Percentiles rank a stretch among this genome's conserved stretches.
phyloP scores from a whole-genome alignment of 1,140 invertebrate genomes.

The Apis cerana region DNA sequence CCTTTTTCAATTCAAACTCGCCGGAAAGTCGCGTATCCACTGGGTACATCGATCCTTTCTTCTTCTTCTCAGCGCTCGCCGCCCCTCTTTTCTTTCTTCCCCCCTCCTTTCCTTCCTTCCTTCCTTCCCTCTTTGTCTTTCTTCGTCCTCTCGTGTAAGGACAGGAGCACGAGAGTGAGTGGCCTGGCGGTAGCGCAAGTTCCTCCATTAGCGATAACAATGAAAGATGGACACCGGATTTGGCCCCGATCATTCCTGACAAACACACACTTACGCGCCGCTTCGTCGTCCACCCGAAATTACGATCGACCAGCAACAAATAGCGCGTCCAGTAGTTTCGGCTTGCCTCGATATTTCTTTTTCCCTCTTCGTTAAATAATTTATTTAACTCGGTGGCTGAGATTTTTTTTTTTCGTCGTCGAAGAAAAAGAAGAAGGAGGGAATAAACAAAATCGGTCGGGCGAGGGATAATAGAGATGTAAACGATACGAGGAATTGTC shows the following conservation, averaged over 20 bases:
- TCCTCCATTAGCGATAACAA: constrained; percentile 77
- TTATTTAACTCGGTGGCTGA: too few relatives aligned
- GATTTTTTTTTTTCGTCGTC: too few relatives aligned
- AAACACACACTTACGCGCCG: constrained; percentile 60
- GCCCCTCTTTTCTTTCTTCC: constrained; percentile 35
- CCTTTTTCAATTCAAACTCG: constrained; percentile 66
- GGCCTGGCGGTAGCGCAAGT: constrained; percentile 64
- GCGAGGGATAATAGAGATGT: too few relatives aligned
- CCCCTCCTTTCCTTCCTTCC: neutral
- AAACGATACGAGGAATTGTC: too few relatives aligned
- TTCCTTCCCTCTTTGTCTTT: neutral
- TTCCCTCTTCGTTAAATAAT: neutral
- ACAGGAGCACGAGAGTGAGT: constrained; percentile 41
- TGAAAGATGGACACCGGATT: constrained; percentile 73
- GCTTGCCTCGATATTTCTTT: constrained; percentile 14
- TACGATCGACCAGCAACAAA: constrained; percentile 36
- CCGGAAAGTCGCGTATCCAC: constrained; percentile 62
- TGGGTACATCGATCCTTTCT: constrained; percentile 53
- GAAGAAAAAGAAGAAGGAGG: too few relatives aligned
- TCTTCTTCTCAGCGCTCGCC: neutral
- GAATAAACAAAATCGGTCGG: too few relatives aligned
- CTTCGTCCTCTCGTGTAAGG: constrained; percentile 13
- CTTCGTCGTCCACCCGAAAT: constrained; percentile 48
- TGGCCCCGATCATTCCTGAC: constrained; percentile 66
- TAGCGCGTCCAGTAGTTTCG: neutral